Base-by-base conservation (phyloP, 2,113 vertebrate species). In the Elephantulus edwardii region DNA sequence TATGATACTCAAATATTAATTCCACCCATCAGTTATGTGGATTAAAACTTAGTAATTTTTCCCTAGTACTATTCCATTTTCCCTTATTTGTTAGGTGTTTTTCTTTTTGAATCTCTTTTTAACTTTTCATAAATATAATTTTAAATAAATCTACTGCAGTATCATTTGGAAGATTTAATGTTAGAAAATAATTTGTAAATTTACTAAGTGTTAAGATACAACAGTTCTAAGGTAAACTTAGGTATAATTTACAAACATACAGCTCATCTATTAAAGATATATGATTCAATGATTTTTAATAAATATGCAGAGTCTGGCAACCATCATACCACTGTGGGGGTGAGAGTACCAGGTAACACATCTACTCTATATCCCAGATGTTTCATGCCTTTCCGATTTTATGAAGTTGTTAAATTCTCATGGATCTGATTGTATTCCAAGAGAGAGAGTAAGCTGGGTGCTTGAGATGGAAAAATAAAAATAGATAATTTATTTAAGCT, bases 111-210 rank as follows among this genome's bases (percentile, higher is more conserved):
- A n/a, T 72, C 40, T 26, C 24, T 80, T 62, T 79, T 78, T 71
- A 66, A 88, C 28, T 2, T 92, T 93, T 85, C 87, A 92, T 56
- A 93, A 74, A 40, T 91, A n/a, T 40, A n/a, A 1, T 78, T 22
- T 92, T n/a, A n/a, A n/a, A n/a, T n/a, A 88, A 90, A 86, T 83
- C 26, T 48, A 83, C 42, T 77, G 35, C 86, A 72, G 88, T 66
- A 24, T 71, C 44, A 92, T 71, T 83, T 79, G 71, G 75, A 90
- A 90, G 42, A 46, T 82, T 84, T 90, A 89, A 93, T 22, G 28
- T 74, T 33, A 93, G 68, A 93, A 91, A 86, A 84, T 75, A 68
- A 38, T 88, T 91, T 93, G 28, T 62, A 82, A 89, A 94, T 79
- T 75, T 85, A 82, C 38, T 70, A 81, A 76, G 35, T 70, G 20